phyloP scores from a whole-genome alignment of 2,888 invertebrate genomes.

The Melieria omissa region DNA sequence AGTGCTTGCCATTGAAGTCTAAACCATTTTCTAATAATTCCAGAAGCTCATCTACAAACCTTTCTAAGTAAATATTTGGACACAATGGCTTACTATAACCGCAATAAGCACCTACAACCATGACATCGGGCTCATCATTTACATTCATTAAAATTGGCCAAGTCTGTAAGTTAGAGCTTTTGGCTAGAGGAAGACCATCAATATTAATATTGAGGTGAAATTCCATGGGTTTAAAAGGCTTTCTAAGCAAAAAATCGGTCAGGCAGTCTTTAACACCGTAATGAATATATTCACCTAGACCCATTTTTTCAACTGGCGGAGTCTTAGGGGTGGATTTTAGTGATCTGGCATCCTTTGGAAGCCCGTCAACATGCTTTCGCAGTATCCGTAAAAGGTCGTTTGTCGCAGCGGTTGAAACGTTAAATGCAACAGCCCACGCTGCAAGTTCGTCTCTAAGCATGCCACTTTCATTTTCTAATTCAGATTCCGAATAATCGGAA shows the following conservation, averaged over 20 bases:
- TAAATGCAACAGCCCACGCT: too few relatives aligned
- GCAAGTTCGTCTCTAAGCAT: too few relatives aligned
- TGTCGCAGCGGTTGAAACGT: too few relatives aligned
- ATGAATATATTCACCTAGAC: neutral
- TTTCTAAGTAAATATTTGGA: slow-evolving; percentile 24
- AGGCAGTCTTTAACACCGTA: neutral
- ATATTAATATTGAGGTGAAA: too few relatives aligned
- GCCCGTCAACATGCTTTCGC: too few relatives aligned
- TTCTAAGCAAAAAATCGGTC: too few relatives aligned
- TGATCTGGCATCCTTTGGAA: too few relatives aligned
- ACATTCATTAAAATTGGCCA: slow-evolving; percentile 35
- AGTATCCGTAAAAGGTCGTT: too few relatives aligned
- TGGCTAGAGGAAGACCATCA: slow-evolving; percentile 22
- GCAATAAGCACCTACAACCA: slow-evolving; percentile 20
- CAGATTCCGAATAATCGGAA: too few relatives aligned
- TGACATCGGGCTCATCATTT: slow-evolving; percentile 9
- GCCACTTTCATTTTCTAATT: too few relatives aligned
- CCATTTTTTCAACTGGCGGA: neutral
- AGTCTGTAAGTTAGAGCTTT: slow-evolving; percentile 25
- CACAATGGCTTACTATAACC: slow-evolving; percentile 18
- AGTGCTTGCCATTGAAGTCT: neutral
- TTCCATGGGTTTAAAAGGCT: too few relatives aligned
- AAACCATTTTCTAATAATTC: slow-evolving; percentile 20
- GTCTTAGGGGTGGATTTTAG: too few relatives aligned
- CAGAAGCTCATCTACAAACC: slow-evolving; percentile 27